A percentile compares a stretch with the other conserved stretches of the same genome.
phyloP scores from a whole-genome alignment of 2,888 invertebrate genomes.

The Tethea ocularis region DNA sequence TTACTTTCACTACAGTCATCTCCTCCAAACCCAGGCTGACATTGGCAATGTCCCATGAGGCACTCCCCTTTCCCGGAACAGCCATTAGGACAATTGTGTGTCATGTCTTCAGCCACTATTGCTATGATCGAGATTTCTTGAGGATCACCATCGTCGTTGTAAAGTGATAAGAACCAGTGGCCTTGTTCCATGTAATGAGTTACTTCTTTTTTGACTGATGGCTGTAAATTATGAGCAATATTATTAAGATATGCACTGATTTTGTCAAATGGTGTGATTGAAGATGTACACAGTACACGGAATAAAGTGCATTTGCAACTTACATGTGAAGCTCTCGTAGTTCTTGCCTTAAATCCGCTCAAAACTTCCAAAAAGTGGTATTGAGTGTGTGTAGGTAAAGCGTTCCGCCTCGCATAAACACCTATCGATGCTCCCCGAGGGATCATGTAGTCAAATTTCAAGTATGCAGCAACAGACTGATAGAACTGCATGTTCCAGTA shows the following conservation, averaged over 20 bases:
- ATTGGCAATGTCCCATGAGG: slow-evolving; percentile 96
- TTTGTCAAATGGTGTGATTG: not conserved
- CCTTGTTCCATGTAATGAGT: slow-evolving; percentile 98
- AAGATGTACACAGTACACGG: not conserved
- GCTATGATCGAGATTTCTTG: slow-evolving; percentile 94
- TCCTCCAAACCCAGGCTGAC: slow-evolving; percentile 98
- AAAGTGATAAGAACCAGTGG: slow-evolving; percentile 97
- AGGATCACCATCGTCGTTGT: slow-evolving; percentile 97
- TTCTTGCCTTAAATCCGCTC: slow-evolving; percentile 94
- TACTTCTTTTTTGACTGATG: slow-evolving; percentile 95
- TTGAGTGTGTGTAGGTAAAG: slow-evolving; percentile 97
- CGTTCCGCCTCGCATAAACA: slow-evolving; percentile 96
- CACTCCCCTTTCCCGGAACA: slow-evolving; percentile 99
- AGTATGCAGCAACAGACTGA: slow-evolving; percentile 96
- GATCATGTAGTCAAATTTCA: slow-evolving; percentile 97
- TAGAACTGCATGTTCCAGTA: slow-evolving; percentile 99
- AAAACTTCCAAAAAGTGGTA: slow-evolving; percentile 98
- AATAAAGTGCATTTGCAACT: slow-evolving; percentile 69
- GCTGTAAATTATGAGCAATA: slow-evolving; percentile 72
- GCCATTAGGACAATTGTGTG: slow-evolving; percentile 97
- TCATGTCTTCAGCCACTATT: slow-evolving; percentile 94
- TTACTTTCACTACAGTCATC: slow-evolving; percentile 98
- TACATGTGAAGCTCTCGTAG: slow-evolving; percentile 93
- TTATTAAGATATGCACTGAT: slow-evolving; percentile 8
- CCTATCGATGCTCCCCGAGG: slow-evolving; percentile 96